These are phyloP conservation scores for Caenorhabditis inopinata DNA, from an alignment of 1,140 invertebrate genomes.

Conservation along the genomic window DNA sequence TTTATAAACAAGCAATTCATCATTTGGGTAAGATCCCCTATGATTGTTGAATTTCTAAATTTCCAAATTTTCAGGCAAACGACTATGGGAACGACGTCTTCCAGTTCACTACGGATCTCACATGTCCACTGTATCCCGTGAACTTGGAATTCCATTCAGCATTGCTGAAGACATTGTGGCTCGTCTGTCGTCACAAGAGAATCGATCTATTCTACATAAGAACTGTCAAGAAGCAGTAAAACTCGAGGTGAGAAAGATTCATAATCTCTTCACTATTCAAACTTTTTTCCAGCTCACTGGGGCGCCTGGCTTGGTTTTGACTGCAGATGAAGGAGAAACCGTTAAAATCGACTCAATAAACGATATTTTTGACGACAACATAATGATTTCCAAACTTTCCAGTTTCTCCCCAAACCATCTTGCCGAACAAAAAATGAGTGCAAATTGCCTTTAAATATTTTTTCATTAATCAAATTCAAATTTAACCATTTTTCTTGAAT, in stretches of 20 bases:
- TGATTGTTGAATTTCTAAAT: no score
- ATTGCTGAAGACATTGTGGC: slow-evolving; percentile 10
- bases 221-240: neutral
- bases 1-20: neutral
- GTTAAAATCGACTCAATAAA: neutral
- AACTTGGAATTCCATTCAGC: slow-evolving; percentile 18
- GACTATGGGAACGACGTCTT: neutral
- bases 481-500: neutral
- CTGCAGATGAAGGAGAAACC: neutral
- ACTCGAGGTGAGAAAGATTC: neutral
- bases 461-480: neutral
- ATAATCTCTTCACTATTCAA: neutral
- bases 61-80: neutral
- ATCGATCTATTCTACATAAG: neutral
- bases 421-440: neutral
- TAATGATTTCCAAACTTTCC: slow-evolving; percentile 7
- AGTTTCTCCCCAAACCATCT: neutral
- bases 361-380: slow-evolving; percentile 2
- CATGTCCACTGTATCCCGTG: slow-evolving; percentile 17
- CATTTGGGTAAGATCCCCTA: neutral
- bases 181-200: neutral
- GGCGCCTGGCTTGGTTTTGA: neutral
- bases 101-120: slow-evolving; percentile 12
- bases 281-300: neutral
- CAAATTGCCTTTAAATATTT: neutral